Percentiles rank a stretch among this genome's conserved stretches.
Conservation (phyloP, 2,888 invertebrate genomes). For the Tridacna gigas region DNA sequence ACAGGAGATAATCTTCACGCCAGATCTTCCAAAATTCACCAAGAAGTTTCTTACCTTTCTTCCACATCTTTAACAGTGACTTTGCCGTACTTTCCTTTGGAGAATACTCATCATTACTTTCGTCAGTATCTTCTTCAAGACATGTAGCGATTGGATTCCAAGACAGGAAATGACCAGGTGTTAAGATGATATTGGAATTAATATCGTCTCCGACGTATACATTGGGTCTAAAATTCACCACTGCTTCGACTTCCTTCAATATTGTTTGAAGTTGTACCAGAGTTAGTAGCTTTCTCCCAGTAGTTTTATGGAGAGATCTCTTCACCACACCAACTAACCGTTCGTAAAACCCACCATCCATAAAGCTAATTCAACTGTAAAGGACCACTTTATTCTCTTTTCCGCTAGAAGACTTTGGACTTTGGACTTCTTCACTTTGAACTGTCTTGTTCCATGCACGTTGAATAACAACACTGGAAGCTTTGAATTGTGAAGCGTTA, state of each 20-base stretch:
- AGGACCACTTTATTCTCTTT: constrained; percentile 30
- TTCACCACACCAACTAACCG: no score
- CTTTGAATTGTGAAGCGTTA: constrained; percentile 5
- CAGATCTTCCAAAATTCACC: constrained; percentile 1
- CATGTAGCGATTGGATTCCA: no score
- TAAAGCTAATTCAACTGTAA: constrained; percentile 26
- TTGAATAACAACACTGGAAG: not conserved
- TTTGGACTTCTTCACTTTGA: constrained; percentile 26
- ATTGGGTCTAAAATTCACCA: constrained; percentile 4
- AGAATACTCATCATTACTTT: not conserved
- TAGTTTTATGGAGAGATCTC: not conserved
- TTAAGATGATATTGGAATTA: no score
- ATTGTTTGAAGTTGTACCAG: constrained; percentile 9
- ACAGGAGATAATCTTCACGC: not conserved
- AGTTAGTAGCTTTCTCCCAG: constrained; percentile 7
- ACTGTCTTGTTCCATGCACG: not conserved
- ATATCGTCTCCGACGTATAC: constrained; percentile 6
- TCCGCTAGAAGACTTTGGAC: constrained; percentile 23
- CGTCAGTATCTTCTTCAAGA: no score
- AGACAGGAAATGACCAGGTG: not conserved
- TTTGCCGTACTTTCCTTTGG: not conserved
- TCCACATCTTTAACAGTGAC: not conserved
- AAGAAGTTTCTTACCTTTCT: not conserved
- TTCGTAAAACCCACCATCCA: constrained; percentile 35
- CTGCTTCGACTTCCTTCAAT: constrained; percentile 15